Evolutionary conservation across 64 coral and sea anemone species (phyloP), one percentile per base, ranked within the genome.

Genomic region (Stichodactyla helianthus): DNA sequence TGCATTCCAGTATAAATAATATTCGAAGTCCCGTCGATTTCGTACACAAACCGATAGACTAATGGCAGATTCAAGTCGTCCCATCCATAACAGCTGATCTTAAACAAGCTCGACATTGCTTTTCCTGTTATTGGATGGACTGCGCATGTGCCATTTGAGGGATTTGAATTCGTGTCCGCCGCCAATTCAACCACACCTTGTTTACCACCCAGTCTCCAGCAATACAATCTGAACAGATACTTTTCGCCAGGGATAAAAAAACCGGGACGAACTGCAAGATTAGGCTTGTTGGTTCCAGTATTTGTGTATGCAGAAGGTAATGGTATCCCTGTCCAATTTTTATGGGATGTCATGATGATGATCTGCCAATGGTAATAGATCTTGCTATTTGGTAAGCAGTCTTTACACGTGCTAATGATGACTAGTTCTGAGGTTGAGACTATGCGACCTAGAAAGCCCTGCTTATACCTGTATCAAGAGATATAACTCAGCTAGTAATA

Each of bases 131-230:
- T 1, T 27, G 85, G 85, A 23, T 65, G 4, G 15, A 86, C 59
- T 86, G 60, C 61, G 15, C 85, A 86, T 86, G 85, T 74, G n/a
- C 85, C 85, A 68, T 63, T 68, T 18, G 31, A 14, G 31, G 85
- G 85, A 7, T 27, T 56, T 28, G 62, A 31, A 50, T 86, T 86
- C 14, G 64, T 53, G 50, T 74, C 18, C 13, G 27, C 31, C 6
- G 15, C 7, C 17, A 68, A 68, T 9, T 68, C 64, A 19, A 17
- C 23, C 23, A 52, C 11, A 11, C 85, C 35, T 74, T 6, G 12
- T 53, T 53, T 86, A 11, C 85, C 59, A 44, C 63, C 61, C 20
- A 59, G 85, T 74, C 64, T 68, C 64, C 15, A 86, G 59, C 59
- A 50, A 8, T 74, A 27, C 55, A 86, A 74, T 16, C 64, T 44